Evolutionary conservation across 2,888 invertebrate genomes (phyloP).

Genomic region (Drosophila tripunctata): DNA sequence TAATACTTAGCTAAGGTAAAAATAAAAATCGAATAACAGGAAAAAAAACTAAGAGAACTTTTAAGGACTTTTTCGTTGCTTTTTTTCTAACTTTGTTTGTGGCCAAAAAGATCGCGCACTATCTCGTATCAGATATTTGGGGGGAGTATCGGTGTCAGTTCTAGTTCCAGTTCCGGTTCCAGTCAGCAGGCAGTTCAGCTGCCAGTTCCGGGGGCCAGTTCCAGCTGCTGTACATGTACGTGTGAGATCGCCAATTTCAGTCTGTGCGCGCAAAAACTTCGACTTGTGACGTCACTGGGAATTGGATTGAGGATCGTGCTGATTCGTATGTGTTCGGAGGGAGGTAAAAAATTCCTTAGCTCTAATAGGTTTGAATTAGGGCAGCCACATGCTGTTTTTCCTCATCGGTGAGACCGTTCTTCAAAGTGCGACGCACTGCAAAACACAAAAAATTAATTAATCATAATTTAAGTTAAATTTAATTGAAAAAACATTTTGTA

Average conservation of each 20-base stretch:
- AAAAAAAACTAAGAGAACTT: slow-evolving; percentile 53
- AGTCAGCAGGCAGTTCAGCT: background rate
- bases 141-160: slow-evolving; percentile 21
- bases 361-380: slow-evolving; percentile 89
- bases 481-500: background rate
- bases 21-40: slow-evolving; percentile 60
- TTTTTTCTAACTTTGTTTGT: slow-evolving; percentile 49
- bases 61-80: slow-evolving; percentile 69
- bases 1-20: slow-evolving; percentile 74
- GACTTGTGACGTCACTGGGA: slow-evolving; percentile 76
- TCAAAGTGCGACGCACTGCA: slow-evolving; percentile 91
- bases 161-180: slow-evolving; percentile 14
- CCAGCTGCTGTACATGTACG: slow-evolving; percentile 47
- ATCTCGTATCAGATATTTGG: slow-evolving; percentile 26
- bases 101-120: slow-evolving; percentile 29
- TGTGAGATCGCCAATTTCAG: slow-evolving; percentile 75
- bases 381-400: slow-evolving; percentile 91
- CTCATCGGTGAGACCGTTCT: slow-evolving; percentile 92
- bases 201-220: slow-evolving; percentile 1
- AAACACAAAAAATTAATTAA: slow-evolving; percentile 21
- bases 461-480: background rate
- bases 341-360: slow-evolving; percentile 19
- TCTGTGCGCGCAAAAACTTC: slow-evolving; percentile 61
- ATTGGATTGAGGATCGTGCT: slow-evolving; percentile 15
- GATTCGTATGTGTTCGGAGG: background rate